Conservation (phyloP, 2,797 vertebrate species). For the Myotis findleyi region DNA sequence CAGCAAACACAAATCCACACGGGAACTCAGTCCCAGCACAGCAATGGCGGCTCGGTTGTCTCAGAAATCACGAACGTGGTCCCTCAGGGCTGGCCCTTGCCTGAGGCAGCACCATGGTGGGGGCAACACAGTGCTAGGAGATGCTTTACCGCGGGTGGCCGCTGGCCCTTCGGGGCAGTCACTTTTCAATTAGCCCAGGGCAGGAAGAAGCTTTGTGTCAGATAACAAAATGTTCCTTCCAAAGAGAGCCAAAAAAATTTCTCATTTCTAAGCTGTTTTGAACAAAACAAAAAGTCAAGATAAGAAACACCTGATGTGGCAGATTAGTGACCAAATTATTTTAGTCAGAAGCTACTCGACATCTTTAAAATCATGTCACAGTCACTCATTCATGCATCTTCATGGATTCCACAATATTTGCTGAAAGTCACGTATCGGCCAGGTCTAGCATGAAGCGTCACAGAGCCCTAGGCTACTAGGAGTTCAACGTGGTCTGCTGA, state of each 20-base stretch:
- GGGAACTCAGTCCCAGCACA: background rate
- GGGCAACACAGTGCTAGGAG: background rate
- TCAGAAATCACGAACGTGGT: background rate
- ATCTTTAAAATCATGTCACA: background rate
- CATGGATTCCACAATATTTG: background rate
- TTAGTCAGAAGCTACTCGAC: background rate
- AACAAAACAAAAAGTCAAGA: background rate
- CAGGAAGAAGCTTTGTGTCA: conserved; percentile 39
- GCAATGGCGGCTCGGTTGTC: fast-evolving
- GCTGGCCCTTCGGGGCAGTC: background rate
- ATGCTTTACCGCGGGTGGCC: background rate
- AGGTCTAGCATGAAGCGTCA: background rate
- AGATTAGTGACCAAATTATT: background rate
- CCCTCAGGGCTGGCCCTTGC: background rate
- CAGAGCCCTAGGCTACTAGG: background rate
- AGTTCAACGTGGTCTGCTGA: background rate
- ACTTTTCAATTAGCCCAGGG: conserved; percentile 35
- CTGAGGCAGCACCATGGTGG: background rate
- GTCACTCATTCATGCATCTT: background rate
- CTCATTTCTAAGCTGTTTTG: background rate
- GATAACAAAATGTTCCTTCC: background rate
- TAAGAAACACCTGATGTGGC: background rate
- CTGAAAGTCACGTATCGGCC: background rate
- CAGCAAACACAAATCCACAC: background rate
- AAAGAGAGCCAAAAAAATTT: background rate